Conservation (phyloP, 2,888 invertebrate genomes). For the Trisateles emortualis region DNA sequence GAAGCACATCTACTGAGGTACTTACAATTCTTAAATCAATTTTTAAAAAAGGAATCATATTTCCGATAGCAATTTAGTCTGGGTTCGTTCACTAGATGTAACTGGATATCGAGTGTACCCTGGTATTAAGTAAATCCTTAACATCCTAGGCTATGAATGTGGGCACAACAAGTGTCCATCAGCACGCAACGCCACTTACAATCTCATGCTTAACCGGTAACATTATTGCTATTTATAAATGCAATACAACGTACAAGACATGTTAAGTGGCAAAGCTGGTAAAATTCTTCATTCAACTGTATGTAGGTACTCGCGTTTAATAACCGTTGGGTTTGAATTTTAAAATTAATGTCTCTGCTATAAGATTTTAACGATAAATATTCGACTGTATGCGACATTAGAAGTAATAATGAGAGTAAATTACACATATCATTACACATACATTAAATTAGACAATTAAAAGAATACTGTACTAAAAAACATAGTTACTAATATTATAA, state of each 20-base stretch:
- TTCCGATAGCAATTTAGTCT: constrained; percentile 2
- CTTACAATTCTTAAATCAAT: neutral
- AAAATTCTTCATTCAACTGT: constrained; percentile 28
- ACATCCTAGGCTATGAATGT: constrained; percentile 34
- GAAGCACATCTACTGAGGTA: neutral
- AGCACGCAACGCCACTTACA: constrained; percentile 49
- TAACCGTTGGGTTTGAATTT: constrained; percentile 4
- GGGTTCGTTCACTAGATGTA: neutral
- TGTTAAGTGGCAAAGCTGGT: constrained; percentile 20
- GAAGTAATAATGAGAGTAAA: too few relatives aligned
- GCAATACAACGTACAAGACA: constrained; percentile 26
- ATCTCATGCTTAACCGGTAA: constrained; percentile 43
- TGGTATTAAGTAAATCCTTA: constrained; percentile 46
- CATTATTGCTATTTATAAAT: constrained; percentile 47
- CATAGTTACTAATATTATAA: too few relatives aligned
- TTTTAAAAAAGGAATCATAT: neutral
- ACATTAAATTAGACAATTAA: too few relatives aligned
- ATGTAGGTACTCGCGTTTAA: neutral
- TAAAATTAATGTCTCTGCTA: neutral
- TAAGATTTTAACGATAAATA: too few relatives aligned
- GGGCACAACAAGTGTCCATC: constrained; percentile 42
- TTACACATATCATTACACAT: too few relatives aligned
- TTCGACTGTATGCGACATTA: too few relatives aligned
- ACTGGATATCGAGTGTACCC: constrained; percentile 6
- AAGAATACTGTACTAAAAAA: too few relatives aligned